Evolutionary conservation across 2,888 invertebrate genomes (phyloP), one percentile per base, ranked within the genome.

Genomic region (Disparrhopalites patrizii): DNA sequence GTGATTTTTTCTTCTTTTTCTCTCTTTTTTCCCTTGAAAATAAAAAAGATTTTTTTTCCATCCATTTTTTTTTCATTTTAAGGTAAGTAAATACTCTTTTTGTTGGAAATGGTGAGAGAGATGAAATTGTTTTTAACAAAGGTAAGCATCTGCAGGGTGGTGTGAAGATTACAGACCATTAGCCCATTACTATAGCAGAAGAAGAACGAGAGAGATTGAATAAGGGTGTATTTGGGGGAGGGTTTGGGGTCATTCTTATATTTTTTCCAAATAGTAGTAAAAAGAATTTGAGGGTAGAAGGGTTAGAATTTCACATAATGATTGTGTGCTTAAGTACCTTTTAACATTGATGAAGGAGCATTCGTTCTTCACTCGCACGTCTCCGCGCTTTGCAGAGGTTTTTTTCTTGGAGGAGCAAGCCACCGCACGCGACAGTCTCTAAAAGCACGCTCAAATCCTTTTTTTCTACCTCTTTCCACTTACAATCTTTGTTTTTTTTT

Each of bases 141-240:
- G 56, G 55, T 33, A 36, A 30, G 43, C 47, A 47, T 47, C 18
- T 25, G 33, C n/a, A 23, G 33, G 10, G 18, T 47, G 30, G 50
- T 50, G 50, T 50, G 31, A 60, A 60, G 20, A 60, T 60, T 60
- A 60, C 50, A 15, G 33, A 50, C 20, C 50, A 50, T 50, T 43
- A 50, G 47, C 20, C 28, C 33, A 54, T 54, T 31, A 54, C 4
- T 28, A 20, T 28, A n/a, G n/a, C 30, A 60, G 60, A 28, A 28
- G 40, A 38, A 40, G 57, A 47, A 40, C 40, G 43, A 60, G 33
- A 60, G 60, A n/a, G n/a, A n/a, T n/a, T n/a, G n/a, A n/a, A n/a
- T n/a, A n/a, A n/a, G n/a, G n/a, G n/a, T n/a, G n/a, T n/a, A n/a
- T n/a, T n/a, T n/a, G n/a, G n/a, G n/a, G n/a, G n/a, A n/a, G n/a